Base-by-base conservation (phyloP, 2,888 invertebrate genomes). In the Apeira syringaria region DNA sequence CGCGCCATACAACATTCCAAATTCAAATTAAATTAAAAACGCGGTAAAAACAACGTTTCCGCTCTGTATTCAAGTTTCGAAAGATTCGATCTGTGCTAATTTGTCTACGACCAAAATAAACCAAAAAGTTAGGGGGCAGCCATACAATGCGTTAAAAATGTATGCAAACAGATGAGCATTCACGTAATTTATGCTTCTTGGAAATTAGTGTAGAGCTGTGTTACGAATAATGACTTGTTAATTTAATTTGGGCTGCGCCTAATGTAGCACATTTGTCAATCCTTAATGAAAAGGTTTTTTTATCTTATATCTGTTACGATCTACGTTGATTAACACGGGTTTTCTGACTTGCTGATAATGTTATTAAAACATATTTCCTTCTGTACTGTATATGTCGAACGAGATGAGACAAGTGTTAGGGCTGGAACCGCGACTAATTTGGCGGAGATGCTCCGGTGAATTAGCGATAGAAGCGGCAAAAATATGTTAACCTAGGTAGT, bases 21-120 rank as follows among this genome's bases (percentile, higher is more conserved):
- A 85, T 83, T 82, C 77, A 77, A 87, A 85, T 88, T 88, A 87
- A 88, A 87, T 87, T 87, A 87, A 84, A 46, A 87, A 77, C 77
- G 73, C 78, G 78, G 83, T 81, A 86, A 86, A 85, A 88, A 87
- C 87, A 82, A 80, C 81, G 79, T 74, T 76, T 86, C 80, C 81
- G 80, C 81, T 80, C 70, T 74, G 59, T 61, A 65, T 76, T 75
- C 74, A 59, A 78, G 81, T 80, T 77, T 80, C 56, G 48, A 61
- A 59, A 74, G 87, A 88, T 88, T 80, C 68, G 76, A 88, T 88
- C 89, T 81, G 68, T 67, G 77, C 82, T 80, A 84, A 88, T 88
- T 87, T 88, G 87, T 89, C 89, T 88, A 85, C 83, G 87, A 77
- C 80, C 69, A 8, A 10, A 1, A 33, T 5, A 17, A 34, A 31